phyloP scores from a whole-genome alignment of 2,888 invertebrate species.

The Lymantria dispar region DNA sequence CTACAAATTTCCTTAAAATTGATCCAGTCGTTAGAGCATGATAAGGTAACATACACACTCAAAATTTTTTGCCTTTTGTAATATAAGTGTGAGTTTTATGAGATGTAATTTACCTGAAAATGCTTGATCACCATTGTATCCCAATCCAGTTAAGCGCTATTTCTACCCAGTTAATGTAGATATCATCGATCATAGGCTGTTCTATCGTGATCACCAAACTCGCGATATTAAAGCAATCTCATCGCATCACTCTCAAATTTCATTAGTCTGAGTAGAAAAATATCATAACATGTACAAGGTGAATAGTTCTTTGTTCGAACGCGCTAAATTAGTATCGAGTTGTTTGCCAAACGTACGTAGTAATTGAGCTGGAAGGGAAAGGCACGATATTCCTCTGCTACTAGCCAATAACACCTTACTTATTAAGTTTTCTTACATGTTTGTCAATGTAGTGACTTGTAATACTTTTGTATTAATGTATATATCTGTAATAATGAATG shows the following conservation, averaged over 20 bases:
- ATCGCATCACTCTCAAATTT: conserved; percentile 33
- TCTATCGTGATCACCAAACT: conserved; percentile 20
- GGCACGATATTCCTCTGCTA: conserved; percentile 8
- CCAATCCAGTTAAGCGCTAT: conserved; percentile 38
- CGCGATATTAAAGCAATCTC: conserved; percentile 32
- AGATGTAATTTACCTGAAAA: not conserved
- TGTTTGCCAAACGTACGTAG: conserved; percentile 38
- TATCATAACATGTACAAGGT: conserved; percentile 36
- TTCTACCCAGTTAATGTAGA: conserved; percentile 21
- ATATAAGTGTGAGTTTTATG: no score
- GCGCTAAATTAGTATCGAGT: conserved; percentile 35
- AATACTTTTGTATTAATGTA: conserved; percentile 3
- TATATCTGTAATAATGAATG: not conserved
- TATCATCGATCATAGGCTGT: conserved; percentile 29
- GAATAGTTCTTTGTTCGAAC: conserved; percentile 37
- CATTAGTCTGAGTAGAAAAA: conserved; percentile 39
- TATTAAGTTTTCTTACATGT: conserved; percentile 13
- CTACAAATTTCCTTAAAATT: no score
- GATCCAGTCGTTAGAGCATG: no score
- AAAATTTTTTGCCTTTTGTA: no score
- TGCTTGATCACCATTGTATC: conserved; percentile 1
- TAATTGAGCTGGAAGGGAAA: conserved; percentile 21
- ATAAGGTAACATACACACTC: no score
- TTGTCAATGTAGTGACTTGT: not conserved
- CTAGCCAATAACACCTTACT: conserved; percentile 7